Evolutionary conservation across 1,140 invertebrate species (phyloP).

Genomic region (Macrostomum lignano): DNA sequence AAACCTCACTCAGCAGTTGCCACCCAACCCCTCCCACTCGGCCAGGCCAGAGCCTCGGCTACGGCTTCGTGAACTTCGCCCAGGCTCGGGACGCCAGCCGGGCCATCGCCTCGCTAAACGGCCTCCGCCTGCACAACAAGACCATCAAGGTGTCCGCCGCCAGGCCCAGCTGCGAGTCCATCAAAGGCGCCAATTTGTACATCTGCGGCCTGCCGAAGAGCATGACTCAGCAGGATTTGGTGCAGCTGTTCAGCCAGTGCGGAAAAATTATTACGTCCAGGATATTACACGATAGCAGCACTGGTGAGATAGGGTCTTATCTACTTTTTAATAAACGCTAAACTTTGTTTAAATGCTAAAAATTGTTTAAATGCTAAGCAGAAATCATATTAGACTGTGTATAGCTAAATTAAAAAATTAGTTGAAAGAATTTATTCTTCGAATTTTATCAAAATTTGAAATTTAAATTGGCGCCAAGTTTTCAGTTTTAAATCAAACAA

Average conservation of each 20-base stretch:
- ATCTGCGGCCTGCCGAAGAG: slow-evolving; percentile 7
- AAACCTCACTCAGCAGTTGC: too few species aligned
- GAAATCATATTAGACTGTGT: too few species aligned
- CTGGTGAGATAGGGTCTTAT: too few species aligned
- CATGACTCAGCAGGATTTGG: slow-evolving; percentile 5
- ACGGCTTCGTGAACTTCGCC: slow-evolving; percentile 86
- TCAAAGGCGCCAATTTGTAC: slow-evolving; percentile 7
- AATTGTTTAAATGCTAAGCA: too few species aligned
- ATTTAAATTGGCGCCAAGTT: too few species aligned
- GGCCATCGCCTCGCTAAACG: slow-evolving; percentile 74
- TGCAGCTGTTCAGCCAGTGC: slow-evolving; percentile 3
- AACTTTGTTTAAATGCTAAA: too few species aligned
- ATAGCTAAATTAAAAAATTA: too few species aligned
- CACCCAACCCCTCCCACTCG: too few species aligned
- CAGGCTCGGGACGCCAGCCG: slow-evolving; percentile 74
- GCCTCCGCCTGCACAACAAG: slow-evolving; percentile 38
- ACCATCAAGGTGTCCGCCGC: slow-evolving; percentile 6
- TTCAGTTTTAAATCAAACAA: too few species aligned
- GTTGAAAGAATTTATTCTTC: too few species aligned
- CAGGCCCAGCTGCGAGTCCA: slow-evolving; percentile 6
- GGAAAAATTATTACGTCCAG: slow-evolving; percentile 7
- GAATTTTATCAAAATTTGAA: too few species aligned
- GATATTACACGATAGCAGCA: slow-evolving; percentile 5
- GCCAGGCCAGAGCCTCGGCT: slow-evolving; percentile 68
- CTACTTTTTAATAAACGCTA: too few species aligned